A percentile compares a stretch with the other conserved stretches of the same genome.
phyloP scores from a whole-genome alignment of 2,888 invertebrate species.

The Dysmachus trigonus region DNA sequence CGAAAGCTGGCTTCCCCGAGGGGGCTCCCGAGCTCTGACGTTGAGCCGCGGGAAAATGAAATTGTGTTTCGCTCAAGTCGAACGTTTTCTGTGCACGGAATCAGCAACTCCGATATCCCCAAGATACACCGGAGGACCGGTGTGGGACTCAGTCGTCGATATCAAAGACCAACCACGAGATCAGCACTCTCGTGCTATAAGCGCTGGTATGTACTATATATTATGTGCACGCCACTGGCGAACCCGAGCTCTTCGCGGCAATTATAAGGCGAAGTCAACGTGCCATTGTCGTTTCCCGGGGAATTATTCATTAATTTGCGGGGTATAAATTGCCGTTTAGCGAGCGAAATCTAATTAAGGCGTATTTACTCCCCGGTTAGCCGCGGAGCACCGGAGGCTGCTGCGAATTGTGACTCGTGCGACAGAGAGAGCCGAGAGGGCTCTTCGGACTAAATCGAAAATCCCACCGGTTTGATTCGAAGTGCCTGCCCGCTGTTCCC shows the following conservation, averaged over 20 bases:
- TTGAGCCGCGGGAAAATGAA: not conserved
- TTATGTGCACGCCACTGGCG: not conserved
- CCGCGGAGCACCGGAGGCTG: not conserved
- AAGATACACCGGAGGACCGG: not conserved
- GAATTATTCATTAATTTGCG: constrained; percentile 44
- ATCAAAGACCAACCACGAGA: not conserved
- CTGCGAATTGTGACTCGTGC: not conserved
- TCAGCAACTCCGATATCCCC: not conserved
- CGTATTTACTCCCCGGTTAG: constrained; percentile 26
- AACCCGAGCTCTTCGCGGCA: constrained; percentile 1
- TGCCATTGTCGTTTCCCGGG: constrained; percentile 24
- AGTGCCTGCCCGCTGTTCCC: not conserved
- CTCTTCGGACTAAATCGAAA: not conserved
- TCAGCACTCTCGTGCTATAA: not conserved
- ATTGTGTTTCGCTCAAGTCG: constrained; percentile 12
- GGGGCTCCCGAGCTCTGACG: not conserved
- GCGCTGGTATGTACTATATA: not conserved
- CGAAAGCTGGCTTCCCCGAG: not conserved
- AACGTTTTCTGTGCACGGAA: not conserved
- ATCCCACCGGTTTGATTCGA: not conserved
- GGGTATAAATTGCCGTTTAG: constrained; percentile 43
- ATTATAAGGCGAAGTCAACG: constrained; percentile 31
- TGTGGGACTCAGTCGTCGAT: not conserved
- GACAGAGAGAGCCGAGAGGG: not conserved
- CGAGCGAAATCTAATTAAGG: constrained; percentile 42